phyloP scores from a whole-genome alignment of 1,140 invertebrate species.

The Phymastichus coffea region DNA sequence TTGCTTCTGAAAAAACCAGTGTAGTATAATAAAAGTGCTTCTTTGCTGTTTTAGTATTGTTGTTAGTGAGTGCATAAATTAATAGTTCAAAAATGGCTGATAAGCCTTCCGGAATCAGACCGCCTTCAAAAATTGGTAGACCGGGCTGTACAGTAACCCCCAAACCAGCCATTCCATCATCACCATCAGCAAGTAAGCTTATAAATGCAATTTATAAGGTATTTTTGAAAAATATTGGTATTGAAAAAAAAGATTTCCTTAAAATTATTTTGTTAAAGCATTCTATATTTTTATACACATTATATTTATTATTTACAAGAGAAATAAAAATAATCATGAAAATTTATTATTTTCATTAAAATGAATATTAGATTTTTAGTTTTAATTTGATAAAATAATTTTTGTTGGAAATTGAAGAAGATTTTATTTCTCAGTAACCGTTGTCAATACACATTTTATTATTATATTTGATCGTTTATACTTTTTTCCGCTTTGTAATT shows the following conservation, averaged over 20 bases:
- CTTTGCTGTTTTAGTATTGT: slow-evolving; percentile 6
- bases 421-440: too few species aligned
- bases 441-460: too few species aligned
- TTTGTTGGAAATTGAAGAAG: too few species aligned
- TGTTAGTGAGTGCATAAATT: slow-evolving; percentile 5
- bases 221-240: not conserved
- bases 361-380: too few species aligned
- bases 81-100: slow-evolving; percentile 37
- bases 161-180: slow-evolving; percentile 62
- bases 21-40: slow-evolving; percentile 5
- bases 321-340: not conserved
- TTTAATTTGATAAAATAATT: too few species aligned
- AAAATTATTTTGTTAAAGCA: not conserved
- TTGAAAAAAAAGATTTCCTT: not conserved
- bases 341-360: too few species aligned
- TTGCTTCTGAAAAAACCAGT: not conserved
- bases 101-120: slow-evolving; percentile 59
- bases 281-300: not conserved
- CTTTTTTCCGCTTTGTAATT: too few species aligned
- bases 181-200: slow-evolving; percentile 49
- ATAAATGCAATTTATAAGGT: too few species aligned
- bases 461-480: too few species aligned
- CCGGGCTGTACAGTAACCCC: slow-evolving; percentile 60
- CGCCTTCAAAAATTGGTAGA: slow-evolving; percentile 64
- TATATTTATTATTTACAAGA: not conserved